Conservation (phyloP, 2,113 vertebrate species). For the Brachionichthys hirsutus region DNA sequence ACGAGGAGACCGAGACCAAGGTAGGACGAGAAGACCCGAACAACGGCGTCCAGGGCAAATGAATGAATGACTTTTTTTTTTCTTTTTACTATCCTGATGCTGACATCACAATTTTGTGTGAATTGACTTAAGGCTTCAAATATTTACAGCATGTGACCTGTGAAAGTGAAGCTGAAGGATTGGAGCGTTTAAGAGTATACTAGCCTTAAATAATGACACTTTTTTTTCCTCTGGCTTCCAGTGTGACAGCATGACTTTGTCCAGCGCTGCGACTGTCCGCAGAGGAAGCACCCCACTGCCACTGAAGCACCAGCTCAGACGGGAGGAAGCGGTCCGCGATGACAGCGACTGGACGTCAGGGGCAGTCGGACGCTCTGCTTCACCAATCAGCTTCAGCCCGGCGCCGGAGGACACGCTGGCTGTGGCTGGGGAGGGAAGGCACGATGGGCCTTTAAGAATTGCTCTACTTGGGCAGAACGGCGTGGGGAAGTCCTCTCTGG, state of each 20-base stretch:
- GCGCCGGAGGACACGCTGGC: slow-evolving; percentile 70
- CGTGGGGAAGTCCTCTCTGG: slow-evolving; percentile 86
- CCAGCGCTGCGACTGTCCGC: slow-evolving; percentile 73
- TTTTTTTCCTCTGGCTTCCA: slow-evolving; percentile 30
- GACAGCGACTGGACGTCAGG: slow-evolving; percentile 83
- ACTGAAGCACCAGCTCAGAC: slow-evolving; percentile 84
- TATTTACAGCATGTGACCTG: too few species aligned
- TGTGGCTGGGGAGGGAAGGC: slow-evolving; percentile 56
- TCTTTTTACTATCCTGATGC: too few species aligned
- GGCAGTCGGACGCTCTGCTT: slow-evolving; percentile 62
- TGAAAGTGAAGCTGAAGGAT: too few species aligned
- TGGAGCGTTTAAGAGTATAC: not conserved
- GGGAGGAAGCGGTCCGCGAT: slow-evolving; percentile 83
- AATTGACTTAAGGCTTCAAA: too few species aligned
- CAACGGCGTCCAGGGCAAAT: not conserved
- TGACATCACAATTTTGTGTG: too few species aligned
- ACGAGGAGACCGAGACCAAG: slow-evolving; percentile 55
- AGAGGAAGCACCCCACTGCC: slow-evolving; percentile 89
- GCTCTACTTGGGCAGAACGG: slow-evolving; percentile 86
- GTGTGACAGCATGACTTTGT: slow-evolving; percentile 75
- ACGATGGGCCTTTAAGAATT: slow-evolving; percentile 69
- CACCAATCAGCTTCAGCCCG: slow-evolving; percentile 74
- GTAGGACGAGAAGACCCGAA: slow-evolving; percentile 27
- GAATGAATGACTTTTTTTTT: too few species aligned
- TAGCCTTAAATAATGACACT: not conserved